Evolutionary conservation across 2,113 vertebrate genomes (phyloP).

Genomic region (Camelus dromedarius): DNA sequence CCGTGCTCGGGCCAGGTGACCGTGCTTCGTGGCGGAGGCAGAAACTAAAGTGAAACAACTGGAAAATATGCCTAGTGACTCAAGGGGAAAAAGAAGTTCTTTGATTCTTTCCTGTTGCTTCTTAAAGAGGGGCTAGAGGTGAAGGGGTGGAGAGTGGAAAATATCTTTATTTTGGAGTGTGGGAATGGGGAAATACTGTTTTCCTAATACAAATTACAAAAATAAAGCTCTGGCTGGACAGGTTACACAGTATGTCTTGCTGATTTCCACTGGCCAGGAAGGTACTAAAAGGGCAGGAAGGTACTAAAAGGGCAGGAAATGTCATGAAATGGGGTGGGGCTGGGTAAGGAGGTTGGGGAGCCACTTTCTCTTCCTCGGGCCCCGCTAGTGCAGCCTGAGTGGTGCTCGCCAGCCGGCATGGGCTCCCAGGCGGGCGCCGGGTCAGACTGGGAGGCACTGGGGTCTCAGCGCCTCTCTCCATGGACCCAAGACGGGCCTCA

Average conservation of each 20-base stretch:
- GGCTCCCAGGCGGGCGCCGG: accelerated
- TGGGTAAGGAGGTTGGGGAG: neutral
- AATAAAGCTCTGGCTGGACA: neutral
- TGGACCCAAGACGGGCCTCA: neutral
- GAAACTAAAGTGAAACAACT: neutral
- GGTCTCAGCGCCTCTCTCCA: neutral
- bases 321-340: neutral
- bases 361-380: neutral
- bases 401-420: neutral
- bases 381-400: neutral
- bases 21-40: neutral
- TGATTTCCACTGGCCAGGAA: neutral
- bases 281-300: neutral
- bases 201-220: neutral
- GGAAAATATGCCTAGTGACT: neutral
- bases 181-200: neutral
- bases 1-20: neutral
- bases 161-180: neutral
- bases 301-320: neutral
- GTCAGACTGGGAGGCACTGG: neutral
- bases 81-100: neutral
- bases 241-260: neutral
- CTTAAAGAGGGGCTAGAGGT: neutral
- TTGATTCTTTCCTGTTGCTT: neutral
- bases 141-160: neutral